These are phyloP conservation scores for Parauchenoglanis punctatus DNA, from an alignment of 2,797 vertebrate genomes.

Conservation along the genomic window DNA sequence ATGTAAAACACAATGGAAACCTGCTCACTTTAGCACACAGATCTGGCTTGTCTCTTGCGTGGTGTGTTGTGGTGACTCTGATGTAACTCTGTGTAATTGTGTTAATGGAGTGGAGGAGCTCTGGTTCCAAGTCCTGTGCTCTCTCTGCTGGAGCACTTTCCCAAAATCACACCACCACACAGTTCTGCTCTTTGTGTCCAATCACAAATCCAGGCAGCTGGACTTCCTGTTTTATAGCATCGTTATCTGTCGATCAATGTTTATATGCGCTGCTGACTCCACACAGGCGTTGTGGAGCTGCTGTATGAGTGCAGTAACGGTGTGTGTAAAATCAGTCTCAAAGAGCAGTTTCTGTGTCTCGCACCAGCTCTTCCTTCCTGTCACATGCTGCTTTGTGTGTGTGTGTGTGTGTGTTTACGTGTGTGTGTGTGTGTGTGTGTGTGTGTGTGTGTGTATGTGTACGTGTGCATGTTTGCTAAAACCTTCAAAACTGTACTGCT, in stretches of 20 bases:
- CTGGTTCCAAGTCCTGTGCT: background rate
- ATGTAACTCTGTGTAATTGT: background rate
- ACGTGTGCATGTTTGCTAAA: background rate
- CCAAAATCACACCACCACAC: slow-evolving; percentile 8
- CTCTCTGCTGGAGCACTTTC: background rate
- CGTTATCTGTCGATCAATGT: background rate
- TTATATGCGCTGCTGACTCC: background rate
- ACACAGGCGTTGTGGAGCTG: background rate
- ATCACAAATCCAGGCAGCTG: background rate
- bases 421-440: slow-evolving; percentile 1
- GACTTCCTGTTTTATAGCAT: background rate
- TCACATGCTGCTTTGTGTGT: slow-evolving; percentile 7
- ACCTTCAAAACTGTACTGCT: background rate
- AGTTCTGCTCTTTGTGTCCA: background rate
- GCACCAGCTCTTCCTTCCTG: slow-evolving; percentile 26
- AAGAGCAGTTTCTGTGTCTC: background rate
- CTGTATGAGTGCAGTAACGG: background rate
- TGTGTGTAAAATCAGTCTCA: background rate
- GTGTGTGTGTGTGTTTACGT: background rate
- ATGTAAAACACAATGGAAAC: background rate
- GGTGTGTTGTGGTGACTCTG: background rate
- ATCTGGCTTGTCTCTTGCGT: background rate
- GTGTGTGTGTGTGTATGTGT: slow-evolving; percentile 12
- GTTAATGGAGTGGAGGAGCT: background rate
- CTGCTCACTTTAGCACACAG: background rate